These are phyloP conservation scores for Phoeniculus purpureus DNA, from an alignment of 2,797 vertebrate species.

Conservation along the genomic window DNA sequence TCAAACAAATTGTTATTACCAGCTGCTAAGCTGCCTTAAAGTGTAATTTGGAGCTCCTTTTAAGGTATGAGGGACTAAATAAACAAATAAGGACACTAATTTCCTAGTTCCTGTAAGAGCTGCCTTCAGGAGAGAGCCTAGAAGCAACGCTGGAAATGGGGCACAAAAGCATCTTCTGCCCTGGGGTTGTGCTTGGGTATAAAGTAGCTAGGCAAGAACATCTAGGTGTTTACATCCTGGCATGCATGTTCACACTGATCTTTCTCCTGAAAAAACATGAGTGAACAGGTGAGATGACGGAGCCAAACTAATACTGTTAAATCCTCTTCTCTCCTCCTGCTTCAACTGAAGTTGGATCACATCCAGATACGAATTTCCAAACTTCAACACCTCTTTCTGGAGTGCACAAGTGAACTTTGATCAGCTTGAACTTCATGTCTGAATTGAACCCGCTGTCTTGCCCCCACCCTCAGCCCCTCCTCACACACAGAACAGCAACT, in stretches of 20 bases:
- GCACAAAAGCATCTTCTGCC: not conserved
- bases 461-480: not conserved
- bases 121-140: not conserved
- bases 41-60: not conserved
- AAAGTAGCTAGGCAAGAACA: not conserved
- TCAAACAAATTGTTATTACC: not conserved
- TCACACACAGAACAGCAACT: not conserved
- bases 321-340: not conserved
- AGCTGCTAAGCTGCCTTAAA: not conserved
- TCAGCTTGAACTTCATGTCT: not conserved
- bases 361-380: conserved; percentile 17
- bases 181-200: not conserved
- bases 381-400: conserved; percentile 2
- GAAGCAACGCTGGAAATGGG: not conserved
- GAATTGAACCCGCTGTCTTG: not conserved
- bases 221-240: not conserved
- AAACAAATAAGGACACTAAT: not conserved
- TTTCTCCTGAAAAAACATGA: not conserved
- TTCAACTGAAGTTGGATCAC: not conserved
- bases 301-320: not conserved
- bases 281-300: not conserved
- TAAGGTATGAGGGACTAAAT: not conserved
- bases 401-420: conserved; percentile 21
- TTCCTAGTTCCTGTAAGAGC: conserved; percentile 3
- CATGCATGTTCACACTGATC: not conserved